Base-by-base conservation (phyloP, 2,113 vertebrate genomes). In the Clarias macrocephalus region DNA sequence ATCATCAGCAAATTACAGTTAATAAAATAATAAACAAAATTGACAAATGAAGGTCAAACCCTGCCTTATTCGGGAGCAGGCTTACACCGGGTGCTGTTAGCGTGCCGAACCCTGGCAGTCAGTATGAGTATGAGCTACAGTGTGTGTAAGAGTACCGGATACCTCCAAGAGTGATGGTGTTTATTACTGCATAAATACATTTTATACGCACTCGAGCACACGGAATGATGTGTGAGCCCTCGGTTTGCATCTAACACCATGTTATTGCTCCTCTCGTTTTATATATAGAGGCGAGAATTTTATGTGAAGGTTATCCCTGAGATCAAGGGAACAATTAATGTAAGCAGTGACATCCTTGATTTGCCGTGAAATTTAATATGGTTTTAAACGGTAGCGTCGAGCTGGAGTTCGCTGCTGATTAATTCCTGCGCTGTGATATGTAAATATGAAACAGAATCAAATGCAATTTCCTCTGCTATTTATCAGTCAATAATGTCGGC, bases 401-500 rank as follows among this genome's bases (percentile, higher is more conserved):
- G 62, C 79, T 62, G 52, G 80, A 88, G 87, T 88, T 88, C 87
- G 87, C 77, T 23, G 82, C 60, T 88, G 89, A 90, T 90, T 90
- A 90, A 90, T 90, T 88, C 85, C 60, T 77, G 82, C 60, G 68
- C 68, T 87, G 89, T 88, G 87, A 85, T 88, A 88, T 88, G 82
- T 87, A 86, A 90, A 88, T 88, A 87, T 88, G 88, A 87, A 89
- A 87, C 56, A 80, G 85, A 88, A 90, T 90, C 84, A 88, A 88
- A 90, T 76, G 89, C 80, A 90, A 90, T 90, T 90, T 90, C 89
- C 89, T 88, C 60, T 54, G 66, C 86, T 90, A 90, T 90, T 90
- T 90, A 90, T 90, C 89, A 90, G 89, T 90, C 89, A 90, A 90
- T 90, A 90, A 90, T 77, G 87, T 80, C 89, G 85, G 84, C 75